Evolutionary conservation across 2,888 invertebrate genomes (phyloP), one percentile per base, ranked within the genome.

Genomic region (Drosophila setosimentum): DNA sequence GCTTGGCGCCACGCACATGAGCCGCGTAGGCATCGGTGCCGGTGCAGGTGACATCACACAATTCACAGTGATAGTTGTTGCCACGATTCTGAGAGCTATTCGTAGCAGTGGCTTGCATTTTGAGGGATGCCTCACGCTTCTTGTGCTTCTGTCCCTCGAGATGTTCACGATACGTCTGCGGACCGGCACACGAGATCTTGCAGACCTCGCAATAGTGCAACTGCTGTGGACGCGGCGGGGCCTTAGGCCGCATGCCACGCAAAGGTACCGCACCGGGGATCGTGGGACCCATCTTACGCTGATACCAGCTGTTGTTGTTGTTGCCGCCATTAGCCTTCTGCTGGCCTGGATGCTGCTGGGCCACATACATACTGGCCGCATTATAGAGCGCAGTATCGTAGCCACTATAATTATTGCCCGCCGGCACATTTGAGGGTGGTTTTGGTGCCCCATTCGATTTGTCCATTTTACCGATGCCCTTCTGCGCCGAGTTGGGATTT

Each of bases 101-200:
- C 85, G 95, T 94, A 75, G 95, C 94, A 91, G 94, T 94, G 18
- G 95, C 94, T 32, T 95, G 95, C 92, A 96, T 95, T 92, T 97
- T 97, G 32, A 96, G 94, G 16, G 97, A 96, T 0, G 96, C 97
- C 93, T 99, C 99, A 93, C 99, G 98, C 94, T 99, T 99, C 95
- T 99, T 99, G 94, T 99, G 99, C 93, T 98, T 98, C 94, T 99
- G 99, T 0, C 99, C 99, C 92, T 99, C 99, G 91, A 99, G 94
- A 94, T 99, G 99, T 93, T 99, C 99, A 79, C 97, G 95, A 93
- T 98, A 98, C 0, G 98, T 98, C 94, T 97, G 97, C 5, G 98
- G 98, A 0, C 98, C 98, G 77, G 98, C 98, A 93, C 98, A 99
- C 91, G 98, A 99, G 91, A 99, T 99, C 94, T 99, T 99, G 94